These are phyloP conservation scores for Eulemur rufifrons DNA, from an alignment of 2,113 vertebrate species.

Conservation along the genomic window DNA sequence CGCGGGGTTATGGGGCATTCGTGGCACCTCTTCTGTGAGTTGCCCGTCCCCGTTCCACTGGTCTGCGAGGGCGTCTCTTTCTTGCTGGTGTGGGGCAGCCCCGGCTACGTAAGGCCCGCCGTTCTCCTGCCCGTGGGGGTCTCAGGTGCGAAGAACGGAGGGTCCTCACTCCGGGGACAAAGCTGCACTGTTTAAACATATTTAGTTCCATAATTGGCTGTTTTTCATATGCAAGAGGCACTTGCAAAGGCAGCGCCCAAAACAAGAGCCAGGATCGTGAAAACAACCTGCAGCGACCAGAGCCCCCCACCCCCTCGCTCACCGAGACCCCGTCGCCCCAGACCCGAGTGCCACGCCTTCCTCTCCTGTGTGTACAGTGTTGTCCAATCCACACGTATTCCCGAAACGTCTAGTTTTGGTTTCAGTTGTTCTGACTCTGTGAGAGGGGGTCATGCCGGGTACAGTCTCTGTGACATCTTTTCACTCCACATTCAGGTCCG, in stretches of 20 bases:
- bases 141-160: not conserved
- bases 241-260: too few species aligned
- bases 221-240: not conserved
- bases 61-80: not conserved
- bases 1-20: not conserved
- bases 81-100: not conserved
- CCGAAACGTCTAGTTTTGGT: not conserved
- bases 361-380: not conserved
- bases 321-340: not conserved
- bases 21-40: not conserved
- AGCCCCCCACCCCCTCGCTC: accelerated
- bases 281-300: not conserved
- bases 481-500: not conserved
- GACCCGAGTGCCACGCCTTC: not conserved
- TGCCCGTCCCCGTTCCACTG: not conserved
- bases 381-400: too few species aligned
- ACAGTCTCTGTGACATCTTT: not conserved
- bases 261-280: not conserved
- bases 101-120: not conserved
- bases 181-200: not conserved
- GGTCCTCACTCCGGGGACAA: not conserved
- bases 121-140: not conserved
- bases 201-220: not conserved
- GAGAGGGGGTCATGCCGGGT: not conserved
- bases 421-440: not conserved